phyloP scores from a whole-genome alignment of 2,888 invertebrate genomes.

The Cylindroiulus punctatus region DNA sequence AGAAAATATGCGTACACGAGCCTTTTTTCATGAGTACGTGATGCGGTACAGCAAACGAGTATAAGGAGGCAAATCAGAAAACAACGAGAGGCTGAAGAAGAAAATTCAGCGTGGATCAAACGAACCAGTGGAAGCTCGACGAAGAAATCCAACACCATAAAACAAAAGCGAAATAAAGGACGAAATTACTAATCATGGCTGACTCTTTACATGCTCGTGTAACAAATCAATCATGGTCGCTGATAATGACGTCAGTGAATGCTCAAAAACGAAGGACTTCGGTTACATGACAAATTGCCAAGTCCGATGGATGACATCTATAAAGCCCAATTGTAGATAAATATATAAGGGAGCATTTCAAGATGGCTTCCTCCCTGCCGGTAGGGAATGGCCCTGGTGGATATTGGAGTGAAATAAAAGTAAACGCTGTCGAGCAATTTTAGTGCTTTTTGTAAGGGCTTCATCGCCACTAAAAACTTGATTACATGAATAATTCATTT shows the following conservation, averaged over 20 bases:
- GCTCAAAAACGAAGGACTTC: not conserved
- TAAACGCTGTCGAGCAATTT: constrained; percentile 47
- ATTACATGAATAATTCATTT: constrained; percentile 52
- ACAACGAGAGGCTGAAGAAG: not conserved
- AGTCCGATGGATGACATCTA: not conserved
- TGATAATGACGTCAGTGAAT: not conserved
- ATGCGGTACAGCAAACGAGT: not conserved
- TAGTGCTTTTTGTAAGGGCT: constrained; percentile 47
- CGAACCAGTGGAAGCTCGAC: no score
- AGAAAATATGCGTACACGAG: not conserved
- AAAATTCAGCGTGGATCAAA: no score
- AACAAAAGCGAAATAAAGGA: constrained; percentile 25
- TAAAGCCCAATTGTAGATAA: not conserved
- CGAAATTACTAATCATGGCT: not conserved
- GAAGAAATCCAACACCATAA: not conserved
- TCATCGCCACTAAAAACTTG: constrained; percentile 52
- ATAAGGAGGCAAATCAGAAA: not conserved
- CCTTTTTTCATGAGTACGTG: not conserved
- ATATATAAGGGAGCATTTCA: constrained; percentile 1
- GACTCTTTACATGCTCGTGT: not conserved
- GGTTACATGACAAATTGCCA: not conserved
- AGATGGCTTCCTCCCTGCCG: not conserved
- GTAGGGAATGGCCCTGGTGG: not conserved
- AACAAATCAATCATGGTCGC: not conserved
- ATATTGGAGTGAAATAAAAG: constrained; percentile 21